A percentile compares a stretch with the other conserved stretches of the same genome.
These are phyloP conservation scores for Cebidichthys violaceus DNA, from an alignment of 2,113 vertebrate species.

Conservation along the genomic window DNA sequence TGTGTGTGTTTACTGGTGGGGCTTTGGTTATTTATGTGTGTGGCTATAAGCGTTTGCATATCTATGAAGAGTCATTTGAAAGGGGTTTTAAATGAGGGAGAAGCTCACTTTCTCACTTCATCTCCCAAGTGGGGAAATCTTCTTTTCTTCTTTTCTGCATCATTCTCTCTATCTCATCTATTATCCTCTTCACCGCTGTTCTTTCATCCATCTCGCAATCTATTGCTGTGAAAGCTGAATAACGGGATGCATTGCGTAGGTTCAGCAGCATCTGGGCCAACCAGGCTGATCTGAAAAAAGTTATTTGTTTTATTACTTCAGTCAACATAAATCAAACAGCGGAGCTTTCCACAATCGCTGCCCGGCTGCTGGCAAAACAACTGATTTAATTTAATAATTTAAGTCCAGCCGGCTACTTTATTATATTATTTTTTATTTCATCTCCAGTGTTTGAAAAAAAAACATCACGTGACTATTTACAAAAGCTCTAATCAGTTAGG, in stretches of 20 bases:
- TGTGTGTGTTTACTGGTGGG: slow-evolving; percentile 16
- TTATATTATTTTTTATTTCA: background rate
- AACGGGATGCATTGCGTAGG: slow-evolving; percentile 11
- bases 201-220: slow-evolving; percentile 27
- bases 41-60: slow-evolving; percentile 31
- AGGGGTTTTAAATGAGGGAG: slow-evolving; percentile 40
- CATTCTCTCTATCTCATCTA: slow-evolving; percentile 23
- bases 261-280: slow-evolving; percentile 10
- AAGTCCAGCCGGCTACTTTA: background rate
- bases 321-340: slow-evolving; percentile 13
- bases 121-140: slow-evolving; percentile 28
- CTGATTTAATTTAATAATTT: background rate
- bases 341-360: background rate
- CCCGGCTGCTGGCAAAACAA: no score
- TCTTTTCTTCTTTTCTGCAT: slow-evolving; percentile 43
- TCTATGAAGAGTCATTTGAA: slow-evolving; percentile 32
- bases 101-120: slow-evolving; percentile 48
- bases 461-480: background rate
- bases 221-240: slow-evolving; percentile 12
- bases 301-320: slow-evolving; percentile 37
- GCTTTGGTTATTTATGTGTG: slow-evolving; percentile 27
- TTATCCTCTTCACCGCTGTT: slow-evolving; percentile 9
- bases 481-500: background rate
- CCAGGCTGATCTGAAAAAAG: slow-evolving; percentile 32
- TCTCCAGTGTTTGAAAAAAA: background rate